These are phyloP conservation scores for Pemphigus obesinymphae DNA, from an alignment of 1,140 invertebrate species.

Conservation along the genomic window DNA sequence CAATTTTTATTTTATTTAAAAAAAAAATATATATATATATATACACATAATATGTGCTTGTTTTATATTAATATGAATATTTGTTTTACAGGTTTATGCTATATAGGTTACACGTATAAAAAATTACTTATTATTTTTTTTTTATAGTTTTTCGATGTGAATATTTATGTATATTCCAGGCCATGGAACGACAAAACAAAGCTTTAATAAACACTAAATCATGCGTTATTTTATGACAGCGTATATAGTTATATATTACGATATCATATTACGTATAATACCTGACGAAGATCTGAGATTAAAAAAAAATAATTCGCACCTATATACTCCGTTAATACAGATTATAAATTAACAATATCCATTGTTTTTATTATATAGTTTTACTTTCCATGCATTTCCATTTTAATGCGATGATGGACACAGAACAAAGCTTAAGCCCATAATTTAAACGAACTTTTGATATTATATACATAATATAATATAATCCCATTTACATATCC, in stretches of 20 bases:
- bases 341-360: neutral
- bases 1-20: too few species aligned
- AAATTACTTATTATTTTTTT: too few species aligned
- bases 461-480: neutral
- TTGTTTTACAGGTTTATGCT: too few species aligned
- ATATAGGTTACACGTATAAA: too few species aligned
- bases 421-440: neutral
- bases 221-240: neutral
- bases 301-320: neutral
- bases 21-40: too few species aligned
- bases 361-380: neutral
- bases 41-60: too few species aligned
- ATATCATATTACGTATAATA: neutral
- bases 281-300: neutral
- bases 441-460: neutral
- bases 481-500: slow-evolving; percentile 5
- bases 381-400: neutral
- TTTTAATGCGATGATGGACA: neutral
- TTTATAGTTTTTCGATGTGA: neutral
- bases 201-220: neutral
- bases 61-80: too few species aligned
- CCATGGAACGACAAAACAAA: neutral
- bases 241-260: too few species aligned
- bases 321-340: too few species aligned
- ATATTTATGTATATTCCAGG: neutral